Base-by-base conservation (phyloP, 2,797 vertebrate genomes). In the Poeciliopsis turneri region DNA sequence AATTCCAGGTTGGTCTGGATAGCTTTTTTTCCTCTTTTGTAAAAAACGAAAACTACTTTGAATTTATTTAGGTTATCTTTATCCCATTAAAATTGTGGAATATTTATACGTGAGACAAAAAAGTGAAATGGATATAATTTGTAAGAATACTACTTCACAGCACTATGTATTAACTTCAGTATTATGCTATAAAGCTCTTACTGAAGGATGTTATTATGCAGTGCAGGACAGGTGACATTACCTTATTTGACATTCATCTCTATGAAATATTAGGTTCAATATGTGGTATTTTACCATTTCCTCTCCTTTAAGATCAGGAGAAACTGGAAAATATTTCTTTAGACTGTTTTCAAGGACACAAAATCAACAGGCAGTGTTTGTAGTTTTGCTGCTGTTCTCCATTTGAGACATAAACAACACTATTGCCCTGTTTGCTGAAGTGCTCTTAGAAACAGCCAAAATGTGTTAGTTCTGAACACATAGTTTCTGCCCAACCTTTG, bases 161-260 rank as follows among this genome's bases (percentile, higher is more conserved):
- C 7, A 51, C 8, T 51, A 25, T 51, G 49, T 3, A 51, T 53
- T 53, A 53, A 53, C 8, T 53, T 23, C 49, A 25, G 23, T 25
- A 53, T 9, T 23, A 51, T 53, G 8, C 49, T 10, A 25, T 10
- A 25, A 53, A 53, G 49, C 20, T 51, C 2, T 23, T 3, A 0
- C 3, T 51, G 49, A 51, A 51, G 49, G 20, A 51, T 51, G 2
- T 91, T 92, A 88, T 91, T 89, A 93, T 82, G 75, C 43, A 39
- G 73, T 86, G 78, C 84, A 82, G 85, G 55, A 80, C 61, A 82
- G 66, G 20, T 30, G 25, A 72, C 81, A 75, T 84, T 87, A 76
- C 80, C 71, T 81, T 76, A 87, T 73, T 83, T 69, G 75, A 76
- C 76, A 69, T 18, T 75, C 74, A 74, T 70, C 45, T 76, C 71